Percentiles rank a stretch among this genome's conserved stretches.
Evolutionary conservation across 1,140 invertebrate species (phyloP).

Genomic region (Mesaphorura yosii): DNA sequence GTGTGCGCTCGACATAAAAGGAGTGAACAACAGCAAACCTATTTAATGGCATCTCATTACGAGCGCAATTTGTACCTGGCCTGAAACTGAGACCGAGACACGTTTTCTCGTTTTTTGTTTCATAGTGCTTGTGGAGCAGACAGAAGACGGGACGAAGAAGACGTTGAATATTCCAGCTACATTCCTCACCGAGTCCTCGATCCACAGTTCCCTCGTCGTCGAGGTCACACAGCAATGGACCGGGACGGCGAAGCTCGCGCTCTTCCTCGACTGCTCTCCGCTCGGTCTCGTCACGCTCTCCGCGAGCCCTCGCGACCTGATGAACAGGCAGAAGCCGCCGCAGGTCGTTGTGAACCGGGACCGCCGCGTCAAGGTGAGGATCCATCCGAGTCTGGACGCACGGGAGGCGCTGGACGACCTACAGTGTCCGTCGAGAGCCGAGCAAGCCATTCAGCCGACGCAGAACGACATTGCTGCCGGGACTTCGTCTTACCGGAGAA

Average conservation of each 20-base stretch:
- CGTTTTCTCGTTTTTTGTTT: no score
- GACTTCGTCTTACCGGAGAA: background rate
- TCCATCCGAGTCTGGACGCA: conserved; percentile 30
- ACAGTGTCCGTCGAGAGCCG: conserved; percentile 27
- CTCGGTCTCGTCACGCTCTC: conserved; percentile 43
- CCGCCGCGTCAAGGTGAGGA: conserved; percentile 21
- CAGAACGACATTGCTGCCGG: conserved; percentile 33
- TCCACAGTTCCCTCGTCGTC: conserved; percentile 43
- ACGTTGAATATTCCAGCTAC: conserved; percentile 34
- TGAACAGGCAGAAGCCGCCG: conserved; percentile 18
- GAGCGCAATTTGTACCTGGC: no score
- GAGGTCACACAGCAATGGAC: conserved; percentile 43
- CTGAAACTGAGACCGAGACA: no score
- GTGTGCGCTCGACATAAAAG: no score
- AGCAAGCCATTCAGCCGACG: conserved; percentile 31
- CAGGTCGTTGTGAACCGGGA: conserved; percentile 20
- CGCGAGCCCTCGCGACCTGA: conserved; percentile 38
- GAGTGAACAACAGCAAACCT: no score
- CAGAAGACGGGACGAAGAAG: conserved; percentile 43
- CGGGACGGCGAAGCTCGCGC: conserved; percentile 39
- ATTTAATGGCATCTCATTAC: no score
- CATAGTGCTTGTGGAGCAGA: conserved; percentile 50
- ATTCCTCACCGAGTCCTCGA: conserved; percentile 36
- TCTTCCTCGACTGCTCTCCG: conserved; percentile 47
- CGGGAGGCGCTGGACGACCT: conserved; percentile 29